phyloP scores from a whole-genome alignment of 1,140 invertebrate genomes.

The Cydia fagiglandana region DNA sequence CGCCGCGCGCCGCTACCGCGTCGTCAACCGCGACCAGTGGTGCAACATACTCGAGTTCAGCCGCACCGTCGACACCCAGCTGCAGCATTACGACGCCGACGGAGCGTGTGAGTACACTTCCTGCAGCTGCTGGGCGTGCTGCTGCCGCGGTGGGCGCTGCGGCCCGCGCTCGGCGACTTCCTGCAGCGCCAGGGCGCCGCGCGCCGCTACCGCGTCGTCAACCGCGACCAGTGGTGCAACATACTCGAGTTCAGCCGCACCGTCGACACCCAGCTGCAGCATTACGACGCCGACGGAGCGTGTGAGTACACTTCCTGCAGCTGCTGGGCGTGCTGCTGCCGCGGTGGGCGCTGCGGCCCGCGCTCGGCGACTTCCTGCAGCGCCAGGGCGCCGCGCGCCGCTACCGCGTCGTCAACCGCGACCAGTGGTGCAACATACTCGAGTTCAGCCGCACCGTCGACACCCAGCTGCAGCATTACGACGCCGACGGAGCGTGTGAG shows the following conservation, averaged over 20 bases:
- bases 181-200: conserved; percentile 85
- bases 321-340: no score
- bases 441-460: no score
- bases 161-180: conserved; percentile 82
- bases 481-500: no score
- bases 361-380: no score
- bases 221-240: conserved; percentile 98
- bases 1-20: conserved; percentile 86
- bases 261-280: conserved; percentile 89
- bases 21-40: conserved; percentile 98
- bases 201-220: conserved; percentile 94
- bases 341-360: no score
- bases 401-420: no score
- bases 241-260: conserved; percentile 95
- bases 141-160: no score
- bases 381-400: no score
- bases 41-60: conserved; percentile 97
- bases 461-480: no score
- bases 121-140: no score
- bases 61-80: conserved; percentile 89
- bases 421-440: no score
- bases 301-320: no score
- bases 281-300: conserved; percentile 96
- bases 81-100: conserved; percentile 95
- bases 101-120: conserved; percentile 97